These are phyloP conservation scores for Sander lucioperca DNA, from an alignment of 2,113 vertebrate genomes.

Conservation along the genomic window DNA sequence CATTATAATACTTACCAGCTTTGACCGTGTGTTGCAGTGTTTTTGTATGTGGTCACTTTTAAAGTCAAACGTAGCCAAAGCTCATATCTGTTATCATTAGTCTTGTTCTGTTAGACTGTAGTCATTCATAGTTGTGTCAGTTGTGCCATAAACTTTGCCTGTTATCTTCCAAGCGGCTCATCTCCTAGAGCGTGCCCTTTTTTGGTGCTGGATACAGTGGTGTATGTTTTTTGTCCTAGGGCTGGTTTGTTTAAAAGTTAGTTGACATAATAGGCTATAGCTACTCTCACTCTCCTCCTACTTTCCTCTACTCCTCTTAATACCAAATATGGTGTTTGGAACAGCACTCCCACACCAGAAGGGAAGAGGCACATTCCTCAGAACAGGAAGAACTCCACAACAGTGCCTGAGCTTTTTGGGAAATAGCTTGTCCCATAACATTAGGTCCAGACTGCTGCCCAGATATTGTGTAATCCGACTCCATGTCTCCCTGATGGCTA, in stretches of 20 bases:
- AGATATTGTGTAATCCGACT: slow-evolving; percentile 39
- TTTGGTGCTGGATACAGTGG: slow-evolving; percentile 67
- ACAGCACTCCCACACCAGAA: slow-evolving; percentile 68
- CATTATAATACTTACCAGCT: slow-evolving; percentile 21
- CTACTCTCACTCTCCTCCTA: slow-evolving; percentile 72
- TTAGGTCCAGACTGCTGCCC: slow-evolving; percentile 3
- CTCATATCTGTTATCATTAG: slow-evolving; percentile 16
- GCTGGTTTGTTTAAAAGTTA: slow-evolving; percentile 76
- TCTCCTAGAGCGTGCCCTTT: slow-evolving; percentile 69
- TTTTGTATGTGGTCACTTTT: slow-evolving; percentile 26
- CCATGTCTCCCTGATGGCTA: not conserved
- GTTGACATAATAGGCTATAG: slow-evolving; percentile 77
- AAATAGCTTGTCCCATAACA: slow-evolving; percentile 31
- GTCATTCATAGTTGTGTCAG: slow-evolving; percentile 34
- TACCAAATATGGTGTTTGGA: slow-evolving; percentile 87
- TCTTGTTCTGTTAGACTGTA: slow-evolving; percentile 19
- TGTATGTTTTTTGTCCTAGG: slow-evolving; percentile 59
- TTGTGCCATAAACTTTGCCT: slow-evolving; percentile 55
- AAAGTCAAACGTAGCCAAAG: slow-evolving; percentile 10
- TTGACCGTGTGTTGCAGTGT: slow-evolving; percentile 60
- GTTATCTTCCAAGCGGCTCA: slow-evolving; percentile 53
- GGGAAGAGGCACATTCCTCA: slow-evolving; percentile 85
- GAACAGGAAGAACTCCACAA: slow-evolving; percentile 77
- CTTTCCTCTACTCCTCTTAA: slow-evolving; percentile 80
- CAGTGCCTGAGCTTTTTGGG: slow-evolving; percentile 48